Conservation (phyloP, 2,888 invertebrate species). For the Hirtodrosophila trivittata region DNA sequence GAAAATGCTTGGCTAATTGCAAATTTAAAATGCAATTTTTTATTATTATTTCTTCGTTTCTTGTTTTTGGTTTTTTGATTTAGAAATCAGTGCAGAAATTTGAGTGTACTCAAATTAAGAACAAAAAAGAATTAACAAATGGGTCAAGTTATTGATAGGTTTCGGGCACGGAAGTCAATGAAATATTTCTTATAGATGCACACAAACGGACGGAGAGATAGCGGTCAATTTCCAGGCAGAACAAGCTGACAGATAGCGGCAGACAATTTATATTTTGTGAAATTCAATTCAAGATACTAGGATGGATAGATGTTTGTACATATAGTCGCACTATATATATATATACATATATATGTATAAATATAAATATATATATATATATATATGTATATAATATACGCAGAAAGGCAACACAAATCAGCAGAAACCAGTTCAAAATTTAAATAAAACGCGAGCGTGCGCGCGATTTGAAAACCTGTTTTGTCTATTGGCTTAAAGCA, state of each 20-base stretch:
- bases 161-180: constrained; percentile 44
- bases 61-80: constrained; percentile 49
- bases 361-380: constrained; percentile 5
- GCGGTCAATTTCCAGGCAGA: constrained; percentile 41
- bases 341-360: constrained; percentile 11
- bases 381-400: constrained; percentile 40
- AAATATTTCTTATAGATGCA: constrained; percentile 22
- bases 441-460: constrained; percentile 74
- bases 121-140: constrained; percentile 20
- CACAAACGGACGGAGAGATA: constrained; percentile 19
- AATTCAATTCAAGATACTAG: constrained; percentile 43
- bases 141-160: constrained; percentile 39
- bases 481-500: constrained; percentile 57
- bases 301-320: constrained; percentile 11
- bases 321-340: constrained; percentile 3
- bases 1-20: constrained; percentile 61
- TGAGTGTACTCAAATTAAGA: constrained; percentile 49
- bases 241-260: constrained; percentile 29
- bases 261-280: constrained; percentile 43
- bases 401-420: constrained; percentile 69
- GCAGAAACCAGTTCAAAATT: constrained; percentile 77
- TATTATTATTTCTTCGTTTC: neutral
- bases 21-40: constrained; percentile 37
- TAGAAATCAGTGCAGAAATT: constrained; percentile 66
- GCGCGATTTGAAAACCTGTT: constrained; percentile 67